Evolutionary conservation across 2,113 vertebrate genomes (phyloP).

Genomic region (Bambusicola thoracicus): DNA sequence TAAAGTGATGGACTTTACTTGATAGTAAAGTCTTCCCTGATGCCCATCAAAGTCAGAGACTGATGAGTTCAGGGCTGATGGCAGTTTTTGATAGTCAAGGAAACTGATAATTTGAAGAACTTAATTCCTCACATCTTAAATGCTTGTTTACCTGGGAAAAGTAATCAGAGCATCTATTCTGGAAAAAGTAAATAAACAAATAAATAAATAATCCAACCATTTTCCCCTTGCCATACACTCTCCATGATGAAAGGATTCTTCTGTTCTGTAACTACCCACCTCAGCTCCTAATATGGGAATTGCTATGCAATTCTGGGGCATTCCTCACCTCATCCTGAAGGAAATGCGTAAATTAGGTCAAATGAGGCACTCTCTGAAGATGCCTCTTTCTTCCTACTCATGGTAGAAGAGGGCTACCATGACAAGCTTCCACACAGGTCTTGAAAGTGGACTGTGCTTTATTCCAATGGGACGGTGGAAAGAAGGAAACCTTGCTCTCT

Average conservation of each 20-base stretch:
- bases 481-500: background rate
- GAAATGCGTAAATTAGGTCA: background rate
- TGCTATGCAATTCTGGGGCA: background rate
- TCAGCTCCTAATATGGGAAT: background rate
- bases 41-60: background rate
- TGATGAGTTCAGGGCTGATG: background rate
- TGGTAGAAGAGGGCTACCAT: background rate
- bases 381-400: background rate
- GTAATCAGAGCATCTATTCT: slow-evolving; percentile 6
- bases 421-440: fast-evolving
- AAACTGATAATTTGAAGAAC: background rate
- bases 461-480: background rate
- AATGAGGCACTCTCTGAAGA: background rate
- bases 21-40: background rate
- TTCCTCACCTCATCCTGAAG: background rate
- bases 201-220: no score
- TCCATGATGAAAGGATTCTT: slow-evolving; percentile 32
- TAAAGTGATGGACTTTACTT: no score
- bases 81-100: slow-evolving; percentile 18
- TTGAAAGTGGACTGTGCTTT: background rate
- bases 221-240: background rate
- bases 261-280: background rate
- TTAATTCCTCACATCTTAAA: slow-evolving; percentile 34
- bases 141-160: slow-evolving; percentile 22
- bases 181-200: background rate